A percentile compares a stretch with the other conserved stretches of the same genome.
Conservation (phyloP, 2,797 vertebrate species). For the Australoheros facetus region DNA sequence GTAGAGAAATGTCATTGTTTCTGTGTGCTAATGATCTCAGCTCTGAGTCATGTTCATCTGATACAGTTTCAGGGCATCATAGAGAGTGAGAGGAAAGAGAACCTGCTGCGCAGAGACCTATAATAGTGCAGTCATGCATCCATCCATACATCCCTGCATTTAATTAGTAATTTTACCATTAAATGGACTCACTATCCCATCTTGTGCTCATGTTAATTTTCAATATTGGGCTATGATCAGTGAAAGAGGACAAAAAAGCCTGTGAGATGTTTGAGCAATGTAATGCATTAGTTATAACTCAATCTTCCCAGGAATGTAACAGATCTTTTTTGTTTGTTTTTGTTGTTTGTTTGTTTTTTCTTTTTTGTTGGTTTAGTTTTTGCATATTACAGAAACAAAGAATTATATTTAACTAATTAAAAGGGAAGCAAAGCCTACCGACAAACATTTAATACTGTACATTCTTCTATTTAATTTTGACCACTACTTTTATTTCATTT, state of each 20-base stretch:
- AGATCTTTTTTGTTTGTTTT: too few relatives aligned
- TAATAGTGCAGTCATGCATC: constrained; percentile 3
- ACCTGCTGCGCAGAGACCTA: neutral
- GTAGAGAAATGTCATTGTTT: neutral
- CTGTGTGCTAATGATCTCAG: constrained; percentile 5
- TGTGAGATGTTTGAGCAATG: constrained; percentile 24
- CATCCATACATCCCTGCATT: neutral
- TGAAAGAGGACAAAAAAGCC: constrained; percentile 21
- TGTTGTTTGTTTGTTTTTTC: too few relatives aligned
- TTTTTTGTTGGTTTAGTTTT: too few relatives aligned
- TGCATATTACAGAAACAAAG: too few relatives aligned
- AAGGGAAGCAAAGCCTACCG: too few relatives aligned
- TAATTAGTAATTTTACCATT: constrained; percentile 27
- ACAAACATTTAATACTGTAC: neutral
- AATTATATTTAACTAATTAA: too few relatives aligned
- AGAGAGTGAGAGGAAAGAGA: neutral
- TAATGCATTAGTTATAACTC: too few relatives aligned
- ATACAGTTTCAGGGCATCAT: neutral
- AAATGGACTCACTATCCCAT: constrained; percentile 39
- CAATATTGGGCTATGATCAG: constrained; percentile 3
- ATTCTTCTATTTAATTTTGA: neutral
- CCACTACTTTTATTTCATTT: neutral
- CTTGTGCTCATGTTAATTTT: constrained; percentile 25
- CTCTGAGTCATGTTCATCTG: neutral
- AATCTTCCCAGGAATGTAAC: too few relatives aligned